Base-by-base conservation (phyloP, 2,888 invertebrate species). In the Agrochola lota region DNA sequence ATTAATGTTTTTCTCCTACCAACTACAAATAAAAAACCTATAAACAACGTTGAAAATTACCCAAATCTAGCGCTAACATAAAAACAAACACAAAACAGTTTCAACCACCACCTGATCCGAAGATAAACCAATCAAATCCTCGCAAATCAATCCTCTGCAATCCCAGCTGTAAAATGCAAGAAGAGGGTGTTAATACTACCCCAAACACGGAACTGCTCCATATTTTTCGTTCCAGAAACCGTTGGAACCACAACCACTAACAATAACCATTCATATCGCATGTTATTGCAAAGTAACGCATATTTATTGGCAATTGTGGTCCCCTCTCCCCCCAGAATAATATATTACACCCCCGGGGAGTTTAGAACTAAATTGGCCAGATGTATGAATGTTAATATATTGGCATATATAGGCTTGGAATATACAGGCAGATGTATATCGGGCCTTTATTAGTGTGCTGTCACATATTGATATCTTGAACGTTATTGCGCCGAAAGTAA, bases 271-370 rank as follows among this genome's bases (percentile, higher is more conserved):
- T 89, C 88, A 90, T 90, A 88, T 86, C 87, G 85, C 80, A 88
- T 90, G 90, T 89, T 91, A 92, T 91, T 92, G 90, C 90, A 90
- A 91, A 91, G 90, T 90, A 90, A 90, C 90, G 89, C 87, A 88
- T 92, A 92, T 92, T 92, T 91, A 91, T 91, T 91, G 91, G 85
- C 91, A 90, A 92, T 92, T 91, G 89, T 90, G 85, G 78, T 86
- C 86, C 83, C 85, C 78, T 71, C 62, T 76, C 77, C 83, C 90
- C 81, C 74, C 64, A 78, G 85, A 81, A 84, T 86, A 87, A 88
- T 87, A 87, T 86, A 89, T 86, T 85, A 86, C 87, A 81, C 80
- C 85, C 89, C 80, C 74, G 68, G 84, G 83, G 83, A 90, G 84
- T 88, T 85, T 87, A 88, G 79, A 86, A 88, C 88, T 89, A 91